Evolutionary conservation across 2,888 invertebrate genomes (phyloP).

Genomic region (Tenthredo notha): DNA sequence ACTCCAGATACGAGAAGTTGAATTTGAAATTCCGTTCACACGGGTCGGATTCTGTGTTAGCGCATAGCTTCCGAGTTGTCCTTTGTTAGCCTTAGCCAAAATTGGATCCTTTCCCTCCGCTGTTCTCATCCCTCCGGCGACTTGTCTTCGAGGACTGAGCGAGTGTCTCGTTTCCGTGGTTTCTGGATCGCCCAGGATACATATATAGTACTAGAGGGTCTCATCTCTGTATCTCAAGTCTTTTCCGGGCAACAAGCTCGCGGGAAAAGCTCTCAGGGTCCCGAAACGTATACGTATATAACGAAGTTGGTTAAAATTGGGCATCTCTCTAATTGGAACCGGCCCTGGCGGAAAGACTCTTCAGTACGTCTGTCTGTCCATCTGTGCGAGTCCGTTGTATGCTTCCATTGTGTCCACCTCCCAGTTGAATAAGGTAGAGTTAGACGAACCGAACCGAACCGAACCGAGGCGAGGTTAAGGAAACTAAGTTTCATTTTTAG

Average conservation of each 20-base stretch:
- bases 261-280: conserved; percentile 8
- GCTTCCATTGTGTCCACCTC: conserved; percentile 16
- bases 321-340: conserved; percentile 48
- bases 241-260: conserved; percentile 21
- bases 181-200: not conserved
- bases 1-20: not conserved
- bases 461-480: not conserved
- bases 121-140: not conserved
- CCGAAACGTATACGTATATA: conserved; percentile 1
- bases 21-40: conserved; percentile 47
- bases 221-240: conserved; percentile 14
- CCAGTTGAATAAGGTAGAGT: conserved; percentile 4
- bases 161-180: conserved; percentile 20
- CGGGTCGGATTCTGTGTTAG: conserved; percentile 12
- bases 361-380: not conserved
- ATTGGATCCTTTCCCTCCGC: conserved; percentile 42
- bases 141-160: conserved; percentile 26
- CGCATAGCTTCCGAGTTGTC: conserved; percentile 18
- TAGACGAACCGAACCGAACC: not conserved
- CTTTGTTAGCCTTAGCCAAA: conserved; percentile 41
- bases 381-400: conserved; percentile 33
- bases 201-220: not conserved
- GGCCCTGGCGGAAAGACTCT: conserved; percentile 40
- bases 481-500: not conserved
- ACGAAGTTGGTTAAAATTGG: conserved; percentile 44